Base-by-base conservation (phyloP, 2,888 invertebrate genomes). In the Lepidochrysops patricia region DNA sequence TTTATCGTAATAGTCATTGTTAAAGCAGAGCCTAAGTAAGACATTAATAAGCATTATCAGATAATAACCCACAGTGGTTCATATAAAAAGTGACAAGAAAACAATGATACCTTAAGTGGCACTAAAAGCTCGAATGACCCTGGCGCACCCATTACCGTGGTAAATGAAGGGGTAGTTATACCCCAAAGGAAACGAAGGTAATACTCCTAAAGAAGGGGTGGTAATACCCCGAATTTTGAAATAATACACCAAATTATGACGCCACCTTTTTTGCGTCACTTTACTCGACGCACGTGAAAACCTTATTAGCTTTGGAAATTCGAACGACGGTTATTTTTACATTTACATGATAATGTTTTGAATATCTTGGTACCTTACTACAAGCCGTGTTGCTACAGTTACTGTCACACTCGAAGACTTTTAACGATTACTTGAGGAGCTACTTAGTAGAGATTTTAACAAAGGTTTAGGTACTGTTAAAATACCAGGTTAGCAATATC, bases 41-140 rank as follows among this genome's bases (percentile, higher is more conserved):
- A 43, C 0, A 43, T 43, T n/a, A 1, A 29, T 37, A 37, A 13
- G 4, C 7, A 1, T 19, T 43, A 43, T 19, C 19, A 43, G 9
- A 43, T 19, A 9, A 43, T 19, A 43, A 1, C 19, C 1, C 6
- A 19, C 23, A 43, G 19, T 23, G 23, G 43, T 43, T 43, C 19
- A 4, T 65, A 67, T 64, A 65, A 62, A 65, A 69, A 58, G n/a
- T 68, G 66, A 68, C 48, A 57, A 9, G 52, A 52, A 52, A 52
- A 52, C 52, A 52, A 52, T 27, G 52, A 52, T 52, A 15, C 13
- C 52, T 27, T 52, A 52, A 52, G 52, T 52, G 52, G 26, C 52
- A 52, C 52, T 52, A 52, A 52, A 50, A 52, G 52, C 52, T 52
- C 52, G 3, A 52, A 52, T 27, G 27, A 52, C 52, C n/a, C 26